A percentile compares a stretch with the other conserved stretches of the same genome.
Evolutionary conservation across 2,113 vertebrate species (phyloP).

Genomic region (Phalacrocorax aristotelis): DNA sequence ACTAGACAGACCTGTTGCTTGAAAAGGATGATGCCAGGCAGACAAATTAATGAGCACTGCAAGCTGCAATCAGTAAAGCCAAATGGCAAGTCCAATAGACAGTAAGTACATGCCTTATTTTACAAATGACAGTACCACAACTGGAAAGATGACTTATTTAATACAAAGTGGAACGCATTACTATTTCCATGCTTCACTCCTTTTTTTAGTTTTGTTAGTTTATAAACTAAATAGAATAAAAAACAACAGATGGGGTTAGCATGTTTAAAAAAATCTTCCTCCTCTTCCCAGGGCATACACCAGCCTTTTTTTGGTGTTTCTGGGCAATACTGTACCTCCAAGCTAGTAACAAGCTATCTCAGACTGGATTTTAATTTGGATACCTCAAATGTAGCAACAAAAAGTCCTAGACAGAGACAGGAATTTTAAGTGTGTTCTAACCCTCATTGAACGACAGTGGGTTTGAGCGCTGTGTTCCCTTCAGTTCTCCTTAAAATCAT

Average conservation of each 20-base stretch:
- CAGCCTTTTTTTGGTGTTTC: not conserved
- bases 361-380: not conserved
- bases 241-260: accelerated
- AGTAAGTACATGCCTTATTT: not conserved
- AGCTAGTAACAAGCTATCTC: not conserved
- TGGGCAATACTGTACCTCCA: not conserved
- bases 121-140: not conserved
- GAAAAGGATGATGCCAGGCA: not conserved
- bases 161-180: not conserved
- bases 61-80: not conserved
- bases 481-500: not conserved
- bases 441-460: not conserved
- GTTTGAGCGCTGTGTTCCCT: not conserved
- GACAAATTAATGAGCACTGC: not conserved
- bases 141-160: not conserved
- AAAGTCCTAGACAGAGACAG: not conserved
- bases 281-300: not conserved
- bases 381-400: not conserved
- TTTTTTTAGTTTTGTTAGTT: not conserved
- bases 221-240: not conserved
- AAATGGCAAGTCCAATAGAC: not conserved
- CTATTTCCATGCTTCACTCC: not conserved
- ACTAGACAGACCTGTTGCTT: not conserved
- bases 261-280: not conserved
- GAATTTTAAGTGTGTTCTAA: not conserved